Evolutionary conservation across 1,140 invertebrate genomes (phyloP), one percentile per base, ranked within the genome.

Genomic region (Bombus waltoni): DNA sequence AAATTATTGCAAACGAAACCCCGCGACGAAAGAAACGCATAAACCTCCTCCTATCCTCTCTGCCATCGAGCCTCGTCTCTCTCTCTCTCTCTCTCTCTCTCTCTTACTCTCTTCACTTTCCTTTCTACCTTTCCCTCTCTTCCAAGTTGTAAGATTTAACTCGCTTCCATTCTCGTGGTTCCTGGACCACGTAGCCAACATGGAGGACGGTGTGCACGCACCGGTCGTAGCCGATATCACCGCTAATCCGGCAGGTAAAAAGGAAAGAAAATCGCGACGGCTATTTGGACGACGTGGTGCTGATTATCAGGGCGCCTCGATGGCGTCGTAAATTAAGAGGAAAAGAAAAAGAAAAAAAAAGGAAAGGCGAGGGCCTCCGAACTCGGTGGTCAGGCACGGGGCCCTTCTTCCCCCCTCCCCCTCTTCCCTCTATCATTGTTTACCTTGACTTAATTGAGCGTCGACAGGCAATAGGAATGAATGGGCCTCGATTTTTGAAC

Each of bases 1-100:
- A 93, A 94, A 93, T 94, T 94, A 94, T 94, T 94, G 93, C 93
- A 94, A 94, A 94, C 93, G 93, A 93, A 94, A 93, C 88, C 74
- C 88, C 87, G 92, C 92, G 89, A 91, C 91, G 92, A 94, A 94
- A 94, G 93, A 94, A 93, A 94, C 89, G 92, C 93, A 93, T 93
- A 93, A 93, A 93, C 86, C 92, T 90, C 85, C 87, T 88, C 87
- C 72, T 73, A 75, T 57, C 79, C 79, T 83, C 53, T 66, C 73
- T 47, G 53, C 35, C 79, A 53, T 53, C 18, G 47, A 53, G 47
- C 47, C 47, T 72, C 81, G 71, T 80, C 81, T 83, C 86, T 84
- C 47, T 79, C 81, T 38, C 84, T 73, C 66, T 57, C 68, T 47
- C 78, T 78, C 40, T 76, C 42, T 15, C 15, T 53, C 47, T 53